These are phyloP conservation scores for Amazona vittata DNA, from an alignment of 2,113 vertebrate species.

Conservation along the genomic window DNA sequence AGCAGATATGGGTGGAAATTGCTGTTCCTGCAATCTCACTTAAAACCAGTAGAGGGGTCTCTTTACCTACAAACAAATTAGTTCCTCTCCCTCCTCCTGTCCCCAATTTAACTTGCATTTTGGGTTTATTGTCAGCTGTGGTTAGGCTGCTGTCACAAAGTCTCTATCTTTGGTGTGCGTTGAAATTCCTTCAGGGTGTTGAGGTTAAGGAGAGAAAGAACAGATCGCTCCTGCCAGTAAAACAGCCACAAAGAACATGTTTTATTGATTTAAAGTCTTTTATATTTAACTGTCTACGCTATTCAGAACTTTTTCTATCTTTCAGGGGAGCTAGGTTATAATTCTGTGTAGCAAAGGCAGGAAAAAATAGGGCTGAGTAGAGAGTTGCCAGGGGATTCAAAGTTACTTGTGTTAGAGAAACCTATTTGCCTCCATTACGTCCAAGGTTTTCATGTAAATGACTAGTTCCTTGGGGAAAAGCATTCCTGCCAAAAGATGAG, in stretches of 20 bases:
- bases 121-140: conserved; percentile 37
- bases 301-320: background rate
- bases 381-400: background rate
- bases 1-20: background rate
- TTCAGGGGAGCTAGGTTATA: background rate
- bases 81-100: background rate
- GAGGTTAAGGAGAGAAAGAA: conserved; percentile 53
- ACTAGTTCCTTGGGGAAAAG: background rate
- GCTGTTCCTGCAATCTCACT: background rate
- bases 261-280: conserved; percentile 61
- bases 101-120: background rate
- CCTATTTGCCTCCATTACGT: conserved; percentile 26
- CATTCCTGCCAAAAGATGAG: conserved; percentile 58
- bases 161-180: conserved; percentile 21
- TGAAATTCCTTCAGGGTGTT: conserved; percentile 27
- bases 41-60: conserved; percentile 56
- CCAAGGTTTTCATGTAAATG: conserved; percentile 39
- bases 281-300: conserved; percentile 42
- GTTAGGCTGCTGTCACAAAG: conserved; percentile 20
- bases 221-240: conserved; percentile 50
- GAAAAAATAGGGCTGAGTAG: background rate
- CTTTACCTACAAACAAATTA: background rate
- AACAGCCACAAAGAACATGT: conserved; percentile 39
- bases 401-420: background rate
- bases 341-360: background rate